Conservation (phyloP, 1,140 invertebrate species). For the Paralvinella palmiformis region DNA sequence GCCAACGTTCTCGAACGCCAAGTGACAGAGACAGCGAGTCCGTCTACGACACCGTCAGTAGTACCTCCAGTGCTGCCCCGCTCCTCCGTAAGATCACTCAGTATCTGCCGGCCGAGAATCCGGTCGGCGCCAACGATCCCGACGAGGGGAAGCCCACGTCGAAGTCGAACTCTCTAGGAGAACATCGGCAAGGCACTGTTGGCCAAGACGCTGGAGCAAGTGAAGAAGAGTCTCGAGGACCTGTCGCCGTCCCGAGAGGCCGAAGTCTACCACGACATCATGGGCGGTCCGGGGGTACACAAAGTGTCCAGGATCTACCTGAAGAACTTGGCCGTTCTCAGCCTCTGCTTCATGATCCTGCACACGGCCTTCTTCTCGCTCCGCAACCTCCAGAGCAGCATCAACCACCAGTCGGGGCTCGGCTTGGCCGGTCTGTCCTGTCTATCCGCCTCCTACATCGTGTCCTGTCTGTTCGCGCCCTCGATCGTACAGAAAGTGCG, state of each 20-base stretch:
- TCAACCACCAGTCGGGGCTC: conserved; percentile 35
- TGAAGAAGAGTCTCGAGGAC: conserved; percentile 1
- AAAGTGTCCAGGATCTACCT: conserved; percentile 11
- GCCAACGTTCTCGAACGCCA: too few relatives aligned
- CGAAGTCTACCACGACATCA: not conserved
- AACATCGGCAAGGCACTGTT: not conserved
- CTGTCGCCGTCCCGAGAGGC: too few relatives aligned
- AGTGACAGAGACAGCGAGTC: too few relatives aligned
- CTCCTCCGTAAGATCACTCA: too few relatives aligned
- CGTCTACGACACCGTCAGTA: too few relatives aligned
- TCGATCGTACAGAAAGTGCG: conserved; percentile 39
- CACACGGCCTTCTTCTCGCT: conserved; percentile 43
- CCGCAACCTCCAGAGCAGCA: conserved; percentile 44
- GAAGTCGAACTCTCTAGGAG: too few relatives aligned
- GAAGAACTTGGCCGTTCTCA: conserved; percentile 43
- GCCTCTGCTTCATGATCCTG: conserved; percentile 41
- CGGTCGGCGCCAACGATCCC: too few relatives aligned
- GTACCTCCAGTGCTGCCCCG: too few relatives aligned
- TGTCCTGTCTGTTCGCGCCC: conserved; percentile 39
- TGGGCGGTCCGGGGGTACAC: not conserved
- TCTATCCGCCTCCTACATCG: conserved; percentile 38
- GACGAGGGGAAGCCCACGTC: too few relatives aligned
- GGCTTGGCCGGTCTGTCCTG: conserved; percentile 39
- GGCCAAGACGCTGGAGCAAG: conserved; percentile 1
- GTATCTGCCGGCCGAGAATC: too few relatives aligned